Evolutionary conservation across 2,888 invertebrate species (phyloP).

Genomic region (Eupithecia subumbrata): DNA sequence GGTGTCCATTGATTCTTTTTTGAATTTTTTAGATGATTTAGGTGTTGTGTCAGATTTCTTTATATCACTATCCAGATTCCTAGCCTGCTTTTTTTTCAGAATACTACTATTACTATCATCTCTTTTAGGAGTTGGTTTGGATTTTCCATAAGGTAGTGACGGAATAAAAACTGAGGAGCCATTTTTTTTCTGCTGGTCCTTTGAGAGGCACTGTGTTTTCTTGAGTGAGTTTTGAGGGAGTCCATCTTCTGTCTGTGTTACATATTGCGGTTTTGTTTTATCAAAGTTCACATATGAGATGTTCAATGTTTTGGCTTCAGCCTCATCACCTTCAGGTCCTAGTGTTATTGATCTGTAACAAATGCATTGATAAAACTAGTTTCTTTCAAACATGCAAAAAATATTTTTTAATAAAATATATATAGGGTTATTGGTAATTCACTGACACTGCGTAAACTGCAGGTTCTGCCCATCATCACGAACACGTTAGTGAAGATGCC

Average conservation of each 20-base stretch:
- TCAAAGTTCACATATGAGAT: constrained; percentile 75
- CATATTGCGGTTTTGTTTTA: constrained; percentile 69
- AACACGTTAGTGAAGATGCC: no score
- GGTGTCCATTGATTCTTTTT: constrained; percentile 50
- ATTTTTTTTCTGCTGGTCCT: constrained; percentile 46
- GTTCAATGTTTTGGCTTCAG: constrained; percentile 55
- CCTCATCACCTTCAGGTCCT: constrained; percentile 64
- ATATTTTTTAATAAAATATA: not conserved
- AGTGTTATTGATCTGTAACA: constrained; percentile 62
- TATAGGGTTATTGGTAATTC: no score
- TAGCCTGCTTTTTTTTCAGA: constrained; percentile 62
- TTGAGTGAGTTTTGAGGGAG: constrained; percentile 50
- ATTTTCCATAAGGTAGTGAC: constrained; percentile 50
- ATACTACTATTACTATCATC: constrained; percentile 53
- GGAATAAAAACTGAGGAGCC: constrained; percentile 30
- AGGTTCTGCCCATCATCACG: no score
- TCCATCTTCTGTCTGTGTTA: constrained; percentile 62
- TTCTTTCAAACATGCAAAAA: not conserved
- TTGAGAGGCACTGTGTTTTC: constrained; percentile 43
- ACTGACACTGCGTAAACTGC: no score
- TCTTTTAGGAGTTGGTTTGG: constrained; percentile 48
- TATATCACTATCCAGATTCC: constrained; percentile 52
- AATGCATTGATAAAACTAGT: constrained; percentile 14
- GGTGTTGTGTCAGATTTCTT: constrained; percentile 54
- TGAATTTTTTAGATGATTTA: constrained; percentile 64